Evolutionary conservation across 2,888 invertebrate genomes (phyloP), one percentile per base, ranked within the genome.

Genomic region (Sepioteuthis lessoniana): DNA sequence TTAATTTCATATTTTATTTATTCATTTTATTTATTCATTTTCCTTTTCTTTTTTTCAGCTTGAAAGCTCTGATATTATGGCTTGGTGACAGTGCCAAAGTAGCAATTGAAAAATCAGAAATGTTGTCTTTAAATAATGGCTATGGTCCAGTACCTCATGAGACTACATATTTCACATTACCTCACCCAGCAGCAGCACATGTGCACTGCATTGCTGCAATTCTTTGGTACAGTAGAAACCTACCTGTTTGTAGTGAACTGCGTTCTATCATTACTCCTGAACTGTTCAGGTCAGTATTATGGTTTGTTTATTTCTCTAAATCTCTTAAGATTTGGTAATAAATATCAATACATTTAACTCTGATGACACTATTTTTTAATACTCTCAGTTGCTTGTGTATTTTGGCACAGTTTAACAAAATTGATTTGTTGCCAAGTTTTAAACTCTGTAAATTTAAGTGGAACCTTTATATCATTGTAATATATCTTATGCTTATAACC

Each of bases 131-230:
- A 38, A 94, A 94, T 76, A 95, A 95, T 42, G 94, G 95, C 1
- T 95, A 95, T 94, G 94, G 94, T 13, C 95, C 94, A 35, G 94
- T 94, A 19, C 76, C 91, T 37, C 91, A 46, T 31, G 90, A 93
- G 46, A 46, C 90, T 25, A 37, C 55, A n/a, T 93, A 91, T 90
- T 55, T 93, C 60, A 94, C 95, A 19, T 95, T 96, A 42, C 96
- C 96, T n/a, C 95, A 95, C 91, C 97, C 97, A 4, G 96, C 97
- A 28, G 96, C 97, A 7, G 95, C 96, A 35, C 97, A 97, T 95
- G 96, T 97, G 21, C 98, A 98, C 96, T 98, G 98, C 95, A 98
- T 98, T 92, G 98, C 99, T 10, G 98, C 98, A 90, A 98, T 99
- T 93, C 97, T 98, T 94, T 98, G 98, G 98, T 98, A 98, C 94